Evolutionary conservation across 2,797 vertebrate species (phyloP), one percentile per base, ranked within the genome.

Genomic region (Sorex maritimensis): DNA sequence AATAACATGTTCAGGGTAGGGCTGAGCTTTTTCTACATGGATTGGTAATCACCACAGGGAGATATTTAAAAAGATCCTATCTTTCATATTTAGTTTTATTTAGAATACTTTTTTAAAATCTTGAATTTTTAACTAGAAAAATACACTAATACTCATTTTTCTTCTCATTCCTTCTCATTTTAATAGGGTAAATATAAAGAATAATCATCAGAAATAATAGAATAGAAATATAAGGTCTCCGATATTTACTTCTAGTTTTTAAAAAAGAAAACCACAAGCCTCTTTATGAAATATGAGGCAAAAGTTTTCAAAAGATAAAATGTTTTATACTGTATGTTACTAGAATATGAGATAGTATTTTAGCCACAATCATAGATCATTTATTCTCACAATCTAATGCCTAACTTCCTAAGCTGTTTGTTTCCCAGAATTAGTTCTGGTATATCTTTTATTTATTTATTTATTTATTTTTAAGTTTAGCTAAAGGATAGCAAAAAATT

Each of bases 11-110:
- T 90, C 93, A 97, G 77, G 96, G 86, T 72, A 96, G 96, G 97
- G 96, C 77, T 96, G 97, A 95, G 96, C 97, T 98, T 97, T 97
- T 98, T 97, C 95, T 98, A 97, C 98, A 88, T 87, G 82, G 97
- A 97, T 98, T 96, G 83, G 97, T 98, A 98, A 98, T 98, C 98
- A 98, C 98, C 98, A 97, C 97, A 41, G 19, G n/a, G 38, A 46
- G 30, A 14, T 69, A 17, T 11, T 58, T 24, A 63, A 12, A 23
- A 71, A 58, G 58, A 4, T 5, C 52, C 24, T 68, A n/a, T 78
- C 41, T 69, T 58, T 63, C 13, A 1, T 30, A 88, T 88, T 86
- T 63, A 34, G 49, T 68, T 80, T 69, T 34, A 2, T 93, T 95
- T 73, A 89, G 86, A 92, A 87, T 23, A 55, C 28, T 74, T 79